Evolutionary conservation across 2,113 vertebrate species (phyloP).

Genomic region (Scopus umbretta): DNA sequence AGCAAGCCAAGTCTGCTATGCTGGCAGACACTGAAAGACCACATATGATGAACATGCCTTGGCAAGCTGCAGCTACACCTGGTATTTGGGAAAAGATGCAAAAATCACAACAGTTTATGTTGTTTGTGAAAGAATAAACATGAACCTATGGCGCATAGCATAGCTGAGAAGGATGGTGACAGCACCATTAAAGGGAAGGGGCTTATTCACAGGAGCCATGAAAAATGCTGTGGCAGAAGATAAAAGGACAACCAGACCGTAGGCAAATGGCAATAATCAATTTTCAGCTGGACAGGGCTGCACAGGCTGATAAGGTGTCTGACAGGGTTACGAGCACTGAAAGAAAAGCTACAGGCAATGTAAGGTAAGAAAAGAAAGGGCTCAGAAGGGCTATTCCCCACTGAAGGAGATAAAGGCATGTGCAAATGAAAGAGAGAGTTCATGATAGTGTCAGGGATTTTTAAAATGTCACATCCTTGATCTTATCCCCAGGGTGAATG

Average conservation of each 20-base stretch:
- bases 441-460: background rate
- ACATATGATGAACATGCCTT: background rate
- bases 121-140: background rate
- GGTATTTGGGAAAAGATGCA: background rate
- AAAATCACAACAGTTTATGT: background rate
- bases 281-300: background rate
- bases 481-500: background rate
- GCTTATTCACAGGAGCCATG: background rate
- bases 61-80: background rate
- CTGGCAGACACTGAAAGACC: background rate
- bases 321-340: background rate
- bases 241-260: background rate
- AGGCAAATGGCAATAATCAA: constrained; percentile 14
- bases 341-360: background rate
- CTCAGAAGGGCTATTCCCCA: background rate
- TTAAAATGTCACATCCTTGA: background rate
- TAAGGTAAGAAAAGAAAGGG: background rate
- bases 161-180: background rate
- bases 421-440: background rate
- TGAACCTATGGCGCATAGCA: background rate
- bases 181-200: background rate
- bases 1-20: background rate
- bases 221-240: background rate
- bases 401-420: background rate
- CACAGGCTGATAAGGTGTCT: background rate